phyloP scores from a whole-genome alignment of 2,113 vertebrate species.

The Tragelaphus buxtoni region DNA sequence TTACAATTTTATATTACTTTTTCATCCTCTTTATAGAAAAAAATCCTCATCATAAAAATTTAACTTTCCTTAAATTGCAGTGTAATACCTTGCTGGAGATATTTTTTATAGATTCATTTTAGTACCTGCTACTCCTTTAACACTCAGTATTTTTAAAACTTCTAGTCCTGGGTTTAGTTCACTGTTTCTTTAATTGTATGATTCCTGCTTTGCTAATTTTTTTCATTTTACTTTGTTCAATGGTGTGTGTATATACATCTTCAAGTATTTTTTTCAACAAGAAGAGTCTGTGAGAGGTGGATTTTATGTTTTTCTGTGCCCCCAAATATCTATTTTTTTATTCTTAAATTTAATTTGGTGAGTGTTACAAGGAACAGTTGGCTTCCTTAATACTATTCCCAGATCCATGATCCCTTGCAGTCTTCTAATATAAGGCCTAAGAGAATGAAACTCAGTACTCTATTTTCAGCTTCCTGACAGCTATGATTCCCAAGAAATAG shows the following conservation, averaged over 20 bases:
- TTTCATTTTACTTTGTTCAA: background rate
- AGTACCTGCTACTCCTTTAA: background rate
- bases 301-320: background rate
- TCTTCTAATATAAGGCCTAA: constrained; percentile 5
- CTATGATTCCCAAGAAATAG: background rate
- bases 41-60: background rate
- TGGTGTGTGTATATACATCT: background rate
- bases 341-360: constrained; percentile 7
- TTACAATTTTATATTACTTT: background rate
- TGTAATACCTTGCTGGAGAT: background rate
- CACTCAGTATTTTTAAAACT: background rate
- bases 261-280: background rate
- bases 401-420: background rate
- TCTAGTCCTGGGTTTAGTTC: background rate
- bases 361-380: background rate
- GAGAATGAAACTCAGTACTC: constrained; percentile 8
- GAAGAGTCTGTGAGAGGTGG: background rate
- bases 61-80: background rate
- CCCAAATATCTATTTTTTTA: background rate
- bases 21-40: background rate
- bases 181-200: background rate
- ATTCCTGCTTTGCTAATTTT: background rate
- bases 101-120: background rate
- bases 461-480: constrained; percentile 37
- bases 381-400: background rate